phyloP scores from a whole-genome alignment of 2,113 vertebrate species.

The Morone chrysops region DNA sequence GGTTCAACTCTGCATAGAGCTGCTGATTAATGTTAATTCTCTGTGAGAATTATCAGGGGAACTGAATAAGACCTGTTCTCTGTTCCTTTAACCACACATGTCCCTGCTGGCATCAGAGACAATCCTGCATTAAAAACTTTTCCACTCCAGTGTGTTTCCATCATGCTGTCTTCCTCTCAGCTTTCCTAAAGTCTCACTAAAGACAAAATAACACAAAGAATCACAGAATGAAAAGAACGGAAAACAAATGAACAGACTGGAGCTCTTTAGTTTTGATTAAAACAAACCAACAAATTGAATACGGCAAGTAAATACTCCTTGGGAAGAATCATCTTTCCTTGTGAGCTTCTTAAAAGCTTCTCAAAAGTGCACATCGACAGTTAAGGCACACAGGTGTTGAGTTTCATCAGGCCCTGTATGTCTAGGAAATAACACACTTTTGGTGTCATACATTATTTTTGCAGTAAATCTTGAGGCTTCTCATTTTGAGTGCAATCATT shows the following conservation, averaged over 20 bases:
- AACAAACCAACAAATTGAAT: conserved; percentile 23
- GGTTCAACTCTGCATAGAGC: not conserved
- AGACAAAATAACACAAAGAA: conserved; percentile 14
- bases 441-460: not conserved
- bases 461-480: not conserved
- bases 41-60: not conserved
- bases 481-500: too few species aligned
- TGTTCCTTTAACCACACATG: conserved; percentile 17
- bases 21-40: not conserved
- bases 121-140: conserved; percentile 13
- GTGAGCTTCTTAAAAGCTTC: conserved; percentile 1
- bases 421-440: too few species aligned
- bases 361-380: not conserved
- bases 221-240: not conserved
- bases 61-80: conserved; percentile 2
- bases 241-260: conserved; percentile 35
- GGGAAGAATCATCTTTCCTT: not conserved
- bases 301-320: conserved; percentile 12
- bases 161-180: not conserved
- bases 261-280: conserved; percentile 31
- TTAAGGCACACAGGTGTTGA: not conserved
- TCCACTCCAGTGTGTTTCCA: conserved; percentile 19
- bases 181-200: conserved; percentile 24
- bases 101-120: not conserved
- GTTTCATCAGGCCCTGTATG: not conserved